phyloP scores from a whole-genome alignment of 2,797 vertebrate species.

The Fundulus diaphanus region DNA sequence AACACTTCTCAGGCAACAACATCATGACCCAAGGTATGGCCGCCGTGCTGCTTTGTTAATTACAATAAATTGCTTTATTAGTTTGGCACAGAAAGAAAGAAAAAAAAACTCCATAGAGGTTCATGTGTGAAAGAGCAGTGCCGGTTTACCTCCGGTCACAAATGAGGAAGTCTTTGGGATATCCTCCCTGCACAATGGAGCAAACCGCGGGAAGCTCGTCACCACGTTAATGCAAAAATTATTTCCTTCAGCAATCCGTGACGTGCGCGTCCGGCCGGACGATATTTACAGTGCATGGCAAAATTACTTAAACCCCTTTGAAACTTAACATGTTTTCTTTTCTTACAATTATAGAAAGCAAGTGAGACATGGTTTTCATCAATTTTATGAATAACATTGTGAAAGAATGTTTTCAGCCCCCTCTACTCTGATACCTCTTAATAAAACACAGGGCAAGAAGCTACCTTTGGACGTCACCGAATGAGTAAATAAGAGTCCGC shows the following conservation, averaged over 20 bases:
- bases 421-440: too few species aligned
- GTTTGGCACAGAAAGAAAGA: slow-evolving; percentile 14
- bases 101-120: neutral
- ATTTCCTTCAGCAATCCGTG: slow-evolving; percentile 19
- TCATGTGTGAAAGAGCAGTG: slow-evolving; percentile 27
- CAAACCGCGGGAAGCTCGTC: slow-evolving; percentile 59
- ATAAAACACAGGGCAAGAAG: too few species aligned
- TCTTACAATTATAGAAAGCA: too few species aligned
- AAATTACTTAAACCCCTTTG: neutral
- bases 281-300: slow-evolving; percentile 36
- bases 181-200: slow-evolving; percentile 73
- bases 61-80: slow-evolving; percentile 9
- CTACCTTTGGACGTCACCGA: too few species aligned
- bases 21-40: slow-evolving; percentile 82
- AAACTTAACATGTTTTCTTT: neutral
- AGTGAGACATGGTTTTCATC: too few species aligned
- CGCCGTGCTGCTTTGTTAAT: neutral
- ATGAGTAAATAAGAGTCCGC: too few species aligned
- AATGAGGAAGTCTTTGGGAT: slow-evolving; percentile 68
- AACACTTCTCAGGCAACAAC: slow-evolving; percentile 79
- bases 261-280: slow-evolving; percentile 23
- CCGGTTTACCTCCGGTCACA: slow-evolving; percentile 26
- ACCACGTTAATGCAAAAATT: slow-evolving; percentile 10
- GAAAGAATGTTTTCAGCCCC: too few species aligned
- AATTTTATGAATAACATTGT: too few species aligned